These are phyloP conservation scores for Microplitis mediator DNA, from an alignment of 1,140 invertebrate genomes.

Conservation along the genomic window DNA sequence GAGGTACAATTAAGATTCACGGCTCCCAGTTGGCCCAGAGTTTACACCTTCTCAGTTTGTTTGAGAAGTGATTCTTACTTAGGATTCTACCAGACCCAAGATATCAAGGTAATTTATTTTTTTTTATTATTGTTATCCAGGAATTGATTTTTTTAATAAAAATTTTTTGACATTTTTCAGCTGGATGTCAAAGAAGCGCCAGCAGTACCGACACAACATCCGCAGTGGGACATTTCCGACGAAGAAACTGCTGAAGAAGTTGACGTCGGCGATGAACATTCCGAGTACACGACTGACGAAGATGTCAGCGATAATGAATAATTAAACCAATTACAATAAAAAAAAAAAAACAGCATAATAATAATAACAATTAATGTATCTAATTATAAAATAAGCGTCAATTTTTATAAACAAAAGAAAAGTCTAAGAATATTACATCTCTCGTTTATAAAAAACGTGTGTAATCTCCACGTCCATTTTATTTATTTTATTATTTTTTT, in stretches of 20 bases:
- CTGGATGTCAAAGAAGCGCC: conserved; percentile 95
- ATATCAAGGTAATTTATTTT: conserved; percentile 75
- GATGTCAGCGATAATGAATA: conserved; percentile 68
- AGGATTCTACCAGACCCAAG: conserved; percentile 88
- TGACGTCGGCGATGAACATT: conserved; percentile 70
- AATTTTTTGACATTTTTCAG: conserved; percentile 56
- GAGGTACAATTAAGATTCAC: conserved; percentile 92
- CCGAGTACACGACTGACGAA: conserved; percentile 75
- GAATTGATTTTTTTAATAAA: not conserved
- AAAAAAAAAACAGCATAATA: not conserved
- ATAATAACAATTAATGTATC: conserved; percentile 6
- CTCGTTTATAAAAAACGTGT: not conserved
- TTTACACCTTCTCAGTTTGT: conserved; percentile 93
- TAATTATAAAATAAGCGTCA: not conserved
- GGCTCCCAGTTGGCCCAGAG: conserved; percentile 89
- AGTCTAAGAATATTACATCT: not conserved
- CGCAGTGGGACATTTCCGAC: conserved; percentile 95
- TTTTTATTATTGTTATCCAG: not conserved
- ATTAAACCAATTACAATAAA: conserved; percentile 31
- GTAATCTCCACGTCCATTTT: not conserved
- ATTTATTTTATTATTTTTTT: not conserved
- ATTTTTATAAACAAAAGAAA: too few species aligned
- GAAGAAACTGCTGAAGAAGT: conserved; percentile 86
- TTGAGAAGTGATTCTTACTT: conserved; percentile 92
- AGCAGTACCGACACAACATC: conserved; percentile 86